A percentile compares a stretch with the other conserved stretches of the same genome.
Evolutionary conservation across 2,113 vertebrate genomes (phyloP).

Genomic region (Ciconia boyciana): DNA sequence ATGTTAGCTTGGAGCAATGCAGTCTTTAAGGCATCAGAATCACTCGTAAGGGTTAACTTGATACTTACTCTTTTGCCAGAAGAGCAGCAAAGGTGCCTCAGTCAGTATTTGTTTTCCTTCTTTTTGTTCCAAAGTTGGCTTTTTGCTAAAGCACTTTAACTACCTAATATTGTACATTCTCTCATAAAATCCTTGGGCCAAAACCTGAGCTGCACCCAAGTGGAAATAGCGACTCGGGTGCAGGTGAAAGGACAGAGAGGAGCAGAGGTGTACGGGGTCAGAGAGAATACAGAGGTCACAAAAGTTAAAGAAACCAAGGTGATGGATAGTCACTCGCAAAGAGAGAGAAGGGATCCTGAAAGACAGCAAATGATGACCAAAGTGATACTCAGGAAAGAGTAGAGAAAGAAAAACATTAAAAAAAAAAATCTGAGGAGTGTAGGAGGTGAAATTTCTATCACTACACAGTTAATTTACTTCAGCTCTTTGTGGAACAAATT

Average conservation of each 20-base stretch:
- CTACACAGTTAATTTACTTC: not conserved
- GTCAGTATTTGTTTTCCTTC: not conserved
- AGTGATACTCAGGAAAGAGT: not conserved
- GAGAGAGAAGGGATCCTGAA: not conserved
- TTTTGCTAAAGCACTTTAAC: not conserved
- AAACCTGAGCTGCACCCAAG: not conserved
- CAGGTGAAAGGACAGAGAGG: not conserved
- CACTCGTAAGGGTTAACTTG: not conserved
- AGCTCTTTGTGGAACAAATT: not conserved
- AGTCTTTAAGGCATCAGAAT: not conserved
- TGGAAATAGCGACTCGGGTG: not conserved
- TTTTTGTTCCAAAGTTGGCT: not conserved
- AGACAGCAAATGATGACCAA: not conserved
- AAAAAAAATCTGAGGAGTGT: not conserved
- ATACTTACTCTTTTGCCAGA: not conserved
- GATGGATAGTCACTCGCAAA: not conserved
- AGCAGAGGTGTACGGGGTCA: not conserved
- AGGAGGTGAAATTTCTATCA: not conserved
- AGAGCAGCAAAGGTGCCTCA: not conserved
- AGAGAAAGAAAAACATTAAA: not conserved
- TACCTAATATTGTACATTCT: not conserved
- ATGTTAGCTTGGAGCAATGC: not conserved
- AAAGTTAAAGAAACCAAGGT: not conserved
- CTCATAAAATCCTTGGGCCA: not conserved
- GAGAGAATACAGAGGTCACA: not conserved